Evolutionary conservation across 2,797 vertebrate species (phyloP).

Genomic region (Cyprinella venusta): DNA sequence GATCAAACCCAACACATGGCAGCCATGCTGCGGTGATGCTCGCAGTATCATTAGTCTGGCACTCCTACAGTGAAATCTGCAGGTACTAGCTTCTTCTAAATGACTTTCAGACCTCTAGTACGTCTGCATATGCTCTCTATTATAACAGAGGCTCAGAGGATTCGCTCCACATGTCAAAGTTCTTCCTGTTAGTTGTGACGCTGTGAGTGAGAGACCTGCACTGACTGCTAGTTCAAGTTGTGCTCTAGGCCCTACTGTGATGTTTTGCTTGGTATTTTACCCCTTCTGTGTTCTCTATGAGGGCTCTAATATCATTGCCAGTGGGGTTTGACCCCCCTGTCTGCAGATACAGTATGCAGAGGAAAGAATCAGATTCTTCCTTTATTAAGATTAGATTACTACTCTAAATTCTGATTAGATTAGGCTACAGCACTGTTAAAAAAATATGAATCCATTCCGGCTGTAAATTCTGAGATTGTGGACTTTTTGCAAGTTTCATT

Average conservation of each 20-base stretch:
- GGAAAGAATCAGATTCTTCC: background rate
- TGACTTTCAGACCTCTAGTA: constrained; percentile 43
- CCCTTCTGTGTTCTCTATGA: constrained; percentile 5
- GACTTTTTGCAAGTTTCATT: background rate
- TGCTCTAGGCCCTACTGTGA: constrained; percentile 22
- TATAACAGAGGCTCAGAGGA: constrained; percentile 23
- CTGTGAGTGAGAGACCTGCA: constrained; percentile 34
- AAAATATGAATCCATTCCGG: background rate
- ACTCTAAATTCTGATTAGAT: background rate
- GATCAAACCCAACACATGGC: constrained; percentile 44
- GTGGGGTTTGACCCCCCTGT: background rate
- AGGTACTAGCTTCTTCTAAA: constrained; percentile 53
- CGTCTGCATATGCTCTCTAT: constrained; percentile 65
- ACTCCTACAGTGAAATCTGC: constrained; percentile 54
- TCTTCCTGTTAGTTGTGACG: constrained; percentile 12
- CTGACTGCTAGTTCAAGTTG: constrained; percentile 31
- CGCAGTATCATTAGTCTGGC: constrained; percentile 44
- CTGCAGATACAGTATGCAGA: background rate
- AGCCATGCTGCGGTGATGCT: constrained; percentile 29
- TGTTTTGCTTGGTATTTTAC: constrained; percentile 14
- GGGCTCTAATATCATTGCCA: constrained; percentile 15
- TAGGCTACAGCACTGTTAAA: background rate
- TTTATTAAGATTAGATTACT: background rate
- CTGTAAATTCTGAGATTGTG: background rate
- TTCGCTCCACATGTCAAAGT: constrained; percentile 22